Conservation (phyloP, 1,140 invertebrate species). For the Lasaia peninsularis region DNA sequence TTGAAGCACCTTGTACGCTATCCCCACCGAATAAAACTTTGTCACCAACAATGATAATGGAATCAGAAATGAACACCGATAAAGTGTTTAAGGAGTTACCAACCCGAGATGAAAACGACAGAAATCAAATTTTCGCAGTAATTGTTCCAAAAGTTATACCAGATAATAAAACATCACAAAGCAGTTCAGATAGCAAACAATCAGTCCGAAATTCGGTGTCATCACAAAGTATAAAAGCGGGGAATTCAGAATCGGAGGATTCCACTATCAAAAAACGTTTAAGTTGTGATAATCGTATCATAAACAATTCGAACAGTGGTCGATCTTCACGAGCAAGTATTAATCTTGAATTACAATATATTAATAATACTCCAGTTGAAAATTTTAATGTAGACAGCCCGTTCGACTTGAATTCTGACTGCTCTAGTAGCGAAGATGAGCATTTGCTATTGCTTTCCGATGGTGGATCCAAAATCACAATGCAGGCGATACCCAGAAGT, state of each 20-base stretch:
- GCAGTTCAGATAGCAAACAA: slow-evolving; percentile 55
- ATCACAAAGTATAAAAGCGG: slow-evolving; percentile 53
- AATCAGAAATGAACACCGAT: slow-evolving; percentile 54
- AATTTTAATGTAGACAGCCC: slow-evolving; percentile 47
- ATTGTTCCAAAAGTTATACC: slow-evolving; percentile 68
- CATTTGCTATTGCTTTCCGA: slow-evolving; percentile 71
- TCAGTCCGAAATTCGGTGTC: slow-evolving; percentile 52
- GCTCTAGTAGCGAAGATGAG: slow-evolving; percentile 73
- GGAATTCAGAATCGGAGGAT: slow-evolving; percentile 62
- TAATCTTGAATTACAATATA: slow-evolving; percentile 63
- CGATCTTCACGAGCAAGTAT: slow-evolving; percentile 58
- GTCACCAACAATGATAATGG: slow-evolving; percentile 66
- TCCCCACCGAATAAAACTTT: slow-evolving; percentile 70
- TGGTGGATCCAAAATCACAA: slow-evolving; percentile 69
- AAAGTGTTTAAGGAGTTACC: slow-evolving; percentile 69
- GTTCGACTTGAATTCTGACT: slow-evolving; percentile 63
- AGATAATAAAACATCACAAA: slow-evolving; percentile 34
- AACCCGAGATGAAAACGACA: slow-evolving; percentile 37
- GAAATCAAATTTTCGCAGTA: slow-evolving; percentile 69
- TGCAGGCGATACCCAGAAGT: slow-evolving; percentile 53
- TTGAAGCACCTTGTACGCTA: slow-evolving; percentile 61
- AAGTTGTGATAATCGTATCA: slow-evolving; percentile 62
- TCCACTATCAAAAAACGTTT: slow-evolving; percentile 62
- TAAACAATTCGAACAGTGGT: slow-evolving; percentile 42
- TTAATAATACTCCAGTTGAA: slow-evolving; percentile 42